phyloP scores from a whole-genome alignment of 2,888 invertebrate genomes.

The Fragum whitleyi region DNA sequence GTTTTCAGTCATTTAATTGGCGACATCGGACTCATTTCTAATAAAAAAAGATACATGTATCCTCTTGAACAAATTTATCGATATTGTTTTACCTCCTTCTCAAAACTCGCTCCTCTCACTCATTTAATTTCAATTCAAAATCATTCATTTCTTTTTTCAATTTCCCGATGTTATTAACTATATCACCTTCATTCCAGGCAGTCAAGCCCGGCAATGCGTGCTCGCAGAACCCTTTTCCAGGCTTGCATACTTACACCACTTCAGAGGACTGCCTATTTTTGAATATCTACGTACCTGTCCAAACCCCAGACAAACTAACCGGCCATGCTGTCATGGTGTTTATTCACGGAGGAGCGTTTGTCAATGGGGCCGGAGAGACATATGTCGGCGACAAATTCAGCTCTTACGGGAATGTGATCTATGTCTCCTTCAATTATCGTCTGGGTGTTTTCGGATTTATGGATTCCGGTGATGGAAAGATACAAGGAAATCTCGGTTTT shows the following conservation, averaged over 20 bases:
- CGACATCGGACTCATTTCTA: too few species aligned
- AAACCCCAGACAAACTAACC: neutral
- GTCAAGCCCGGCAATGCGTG: neutral
- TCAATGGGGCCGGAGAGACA: slow-evolving; percentile 2
- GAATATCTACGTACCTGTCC: slow-evolving; percentile 54
- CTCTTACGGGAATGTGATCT: slow-evolving; percentile 37
- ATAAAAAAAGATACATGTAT: too few species aligned
- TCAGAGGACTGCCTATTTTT: slow-evolving; percentile 68
- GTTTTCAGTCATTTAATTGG: too few species aligned
- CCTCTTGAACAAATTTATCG: too few species aligned
- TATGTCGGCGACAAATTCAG: slow-evolving; percentile 30
- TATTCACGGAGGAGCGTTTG: slow-evolving; percentile 58
- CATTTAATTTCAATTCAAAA: too few species aligned
- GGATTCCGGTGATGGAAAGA: slow-evolving; percentile 45
- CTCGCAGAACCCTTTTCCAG: neutral
- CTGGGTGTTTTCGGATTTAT: slow-evolving; percentile 65
- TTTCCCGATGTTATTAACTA: too few species aligned
- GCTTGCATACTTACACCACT: neutral
- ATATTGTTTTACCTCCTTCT: too few species aligned
- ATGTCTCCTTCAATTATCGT: slow-evolving; percentile 61
- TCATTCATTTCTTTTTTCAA: too few species aligned
- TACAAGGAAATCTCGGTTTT: slow-evolving; percentile 67
- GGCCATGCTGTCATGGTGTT: slow-evolving; percentile 53
- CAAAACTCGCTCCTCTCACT: too few species aligned
- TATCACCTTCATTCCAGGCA: too few species aligned